Conservation (phyloP, 2,888 invertebrate species). For the Drosophila heteroneura region DNA sequence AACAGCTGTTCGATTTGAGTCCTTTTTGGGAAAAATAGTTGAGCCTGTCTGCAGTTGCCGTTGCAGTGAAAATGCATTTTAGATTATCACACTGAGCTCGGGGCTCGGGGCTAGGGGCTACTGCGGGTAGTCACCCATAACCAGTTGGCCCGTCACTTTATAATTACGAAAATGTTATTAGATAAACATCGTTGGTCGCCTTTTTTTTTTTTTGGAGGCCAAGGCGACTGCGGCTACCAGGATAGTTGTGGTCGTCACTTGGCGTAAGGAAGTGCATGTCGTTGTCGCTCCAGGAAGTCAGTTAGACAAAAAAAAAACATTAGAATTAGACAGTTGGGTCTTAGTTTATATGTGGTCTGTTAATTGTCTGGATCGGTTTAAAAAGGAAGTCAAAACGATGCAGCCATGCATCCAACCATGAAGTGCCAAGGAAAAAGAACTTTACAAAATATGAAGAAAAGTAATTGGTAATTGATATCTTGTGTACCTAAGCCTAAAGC, state of each 20-base stretch:
- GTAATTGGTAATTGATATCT: background rate
- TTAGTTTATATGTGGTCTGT: conserved; percentile 57
- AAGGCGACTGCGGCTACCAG: conserved; percentile 50
- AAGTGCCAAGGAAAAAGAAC: conserved; percentile 19
- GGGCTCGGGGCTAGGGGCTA: conserved; percentile 19
- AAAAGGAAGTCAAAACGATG: conserved; percentile 31
- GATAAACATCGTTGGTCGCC: conserved; percentile 69
- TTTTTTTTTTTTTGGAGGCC: conserved; percentile 5
- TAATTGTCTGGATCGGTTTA: conserved; percentile 55
- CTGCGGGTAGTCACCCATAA: conserved; percentile 70
- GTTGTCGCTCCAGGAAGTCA: conserved; percentile 72
- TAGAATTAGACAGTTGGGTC: conserved; percentile 40
- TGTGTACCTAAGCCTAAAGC: background rate
- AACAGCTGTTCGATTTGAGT: conserved; percentile 63
- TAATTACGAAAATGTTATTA: conserved; percentile 72
- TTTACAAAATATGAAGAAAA: background rate
- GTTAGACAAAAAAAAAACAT: conserved; percentile 23
- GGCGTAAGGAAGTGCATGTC: conserved; percentile 51
- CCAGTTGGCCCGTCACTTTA: conserved; percentile 65
- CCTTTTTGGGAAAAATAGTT: conserved; percentile 16
- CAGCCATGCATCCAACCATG: conserved; percentile 23
- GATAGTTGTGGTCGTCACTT: conserved; percentile 50
- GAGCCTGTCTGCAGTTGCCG: conserved; percentile 4
- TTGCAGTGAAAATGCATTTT: conserved; percentile 70
- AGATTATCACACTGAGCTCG: conserved; percentile 71